Evolutionary conservation across 2,113 vertebrate species (phyloP), one percentile per base, ranked within the genome.

Genomic region (Phyllostomus discolor): DNA sequence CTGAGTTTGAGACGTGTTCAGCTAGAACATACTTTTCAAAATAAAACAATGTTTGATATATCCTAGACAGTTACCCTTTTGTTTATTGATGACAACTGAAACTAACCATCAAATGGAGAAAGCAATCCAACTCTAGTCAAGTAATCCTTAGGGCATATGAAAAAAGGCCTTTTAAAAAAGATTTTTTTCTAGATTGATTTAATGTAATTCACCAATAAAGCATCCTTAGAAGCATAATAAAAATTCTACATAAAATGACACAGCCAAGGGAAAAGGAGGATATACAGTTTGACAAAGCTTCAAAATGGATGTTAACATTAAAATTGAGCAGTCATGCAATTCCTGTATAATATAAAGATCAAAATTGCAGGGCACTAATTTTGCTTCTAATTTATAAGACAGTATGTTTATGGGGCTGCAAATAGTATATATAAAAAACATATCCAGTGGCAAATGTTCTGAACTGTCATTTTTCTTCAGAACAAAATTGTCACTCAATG

Each of bases 81-180:
- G 98, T 98, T 99, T 98, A 98, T 97, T 97, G 96, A 98, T 97
- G 98, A 98, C 97, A 98, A 98, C 96, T 98, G 98, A 98, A 98
- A 98, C 97, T 98, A 98, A 98, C 97, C 98, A 98, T 98, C 98
- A 98, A 98, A 98, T 98, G 97, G 97, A 98, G 98, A 98, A 98
- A 98, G 92, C 98, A 98, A 98, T 98, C 98, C 98, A 98, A 98
- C 94, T 98, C 95, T 98, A 96, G 97, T 98, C 97, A 98, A 98
- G 97, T 97, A 98, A 98, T 98, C 97, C 98, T 98, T 98, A 98
- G 97, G 98, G 97, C 97, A 98, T 96, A 98, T 96, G 92, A 97
- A 97, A 98, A 98, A 95, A 96, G 95, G 84, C 69, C 96, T 96
- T 97, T 97, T 97, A 9, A 97, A 95, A 97, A 98, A 98, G 95